phyloP scores from a whole-genome alignment of 2,888 invertebrate genomes.

The Clanis bilineata region DNA sequence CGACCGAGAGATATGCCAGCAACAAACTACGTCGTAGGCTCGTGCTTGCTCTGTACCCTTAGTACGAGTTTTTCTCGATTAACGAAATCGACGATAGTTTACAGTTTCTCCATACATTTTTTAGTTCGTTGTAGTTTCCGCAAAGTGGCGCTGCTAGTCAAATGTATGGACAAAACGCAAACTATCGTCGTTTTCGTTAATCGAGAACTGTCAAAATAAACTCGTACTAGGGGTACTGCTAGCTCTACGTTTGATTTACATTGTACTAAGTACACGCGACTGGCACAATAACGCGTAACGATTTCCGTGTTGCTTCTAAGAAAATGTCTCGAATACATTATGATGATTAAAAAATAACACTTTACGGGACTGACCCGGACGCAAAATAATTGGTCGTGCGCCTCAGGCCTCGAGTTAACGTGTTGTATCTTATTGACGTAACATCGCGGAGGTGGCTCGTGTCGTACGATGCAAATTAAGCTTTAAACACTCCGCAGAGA shows the following conservation, averaged over 20 bases:
- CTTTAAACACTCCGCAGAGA: slow-evolving; percentile 52
- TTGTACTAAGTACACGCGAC: slow-evolving; percentile 31
- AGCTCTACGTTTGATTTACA: slow-evolving; percentile 39
- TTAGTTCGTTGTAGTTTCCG: too few species aligned
- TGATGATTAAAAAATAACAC: slow-evolving; percentile 34
- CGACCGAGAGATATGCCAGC: slow-evolving; percentile 67
- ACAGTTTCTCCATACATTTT: too few species aligned
- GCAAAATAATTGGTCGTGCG: slow-evolving; percentile 67
- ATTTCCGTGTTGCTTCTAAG: slow-evolving; percentile 50
- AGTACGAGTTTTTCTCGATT: too few species aligned
- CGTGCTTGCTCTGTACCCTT: too few species aligned
- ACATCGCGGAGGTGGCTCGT: slow-evolving; percentile 67
- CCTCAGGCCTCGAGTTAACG: slow-evolving; percentile 71
- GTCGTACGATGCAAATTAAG: slow-evolving; percentile 56
- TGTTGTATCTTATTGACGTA: slow-evolving; percentile 79
- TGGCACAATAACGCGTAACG: slow-evolving; percentile 35
- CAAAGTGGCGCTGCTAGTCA: too few species aligned
- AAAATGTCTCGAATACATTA: slow-evolving; percentile 39
- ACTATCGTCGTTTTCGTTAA: too few species aligned
- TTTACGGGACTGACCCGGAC: slow-evolving; percentile 74
- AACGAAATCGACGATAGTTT: too few species aligned
- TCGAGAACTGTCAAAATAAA: too few species aligned
- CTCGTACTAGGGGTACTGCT: too few species aligned
- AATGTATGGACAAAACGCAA: too few species aligned
- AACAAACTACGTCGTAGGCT: slow-evolving; percentile 54